A percentile compares a stretch with the other conserved stretches of the same genome.
Conservation (phyloP, 23 tunicate genomes). For the Oikopleura dioica region DNA sequence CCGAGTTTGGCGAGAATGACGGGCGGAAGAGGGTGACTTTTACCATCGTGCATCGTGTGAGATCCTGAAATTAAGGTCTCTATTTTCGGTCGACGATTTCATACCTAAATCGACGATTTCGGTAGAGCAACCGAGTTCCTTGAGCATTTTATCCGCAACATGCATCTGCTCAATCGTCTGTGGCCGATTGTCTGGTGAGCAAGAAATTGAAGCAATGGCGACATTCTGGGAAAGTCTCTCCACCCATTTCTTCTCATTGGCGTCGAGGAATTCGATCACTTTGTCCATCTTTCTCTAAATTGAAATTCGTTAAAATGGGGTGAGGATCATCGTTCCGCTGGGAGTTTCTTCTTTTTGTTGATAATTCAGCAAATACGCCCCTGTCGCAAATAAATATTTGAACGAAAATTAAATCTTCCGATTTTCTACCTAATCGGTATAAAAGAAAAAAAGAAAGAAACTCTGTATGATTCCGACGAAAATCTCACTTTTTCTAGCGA, state of each 20-base stretch:
- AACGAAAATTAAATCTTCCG: too few relatives aligned
- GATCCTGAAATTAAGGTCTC: slow-evolving; percentile 17
- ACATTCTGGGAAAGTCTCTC: slow-evolving; percentile 59
- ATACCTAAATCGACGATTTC: background rate
- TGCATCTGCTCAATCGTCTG: slow-evolving; percentile 37
- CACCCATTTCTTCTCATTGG: slow-evolving; percentile 33
- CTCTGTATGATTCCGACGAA: too few relatives aligned
- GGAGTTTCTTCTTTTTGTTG: too few relatives aligned
- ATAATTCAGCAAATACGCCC: too few relatives aligned
- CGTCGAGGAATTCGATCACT: slow-evolving; percentile 38
- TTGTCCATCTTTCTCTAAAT: slow-evolving; percentile 13
- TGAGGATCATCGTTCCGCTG: too few relatives aligned
- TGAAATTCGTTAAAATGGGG: background rate
- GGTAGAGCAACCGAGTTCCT: background rate
- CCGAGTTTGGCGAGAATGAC: slow-evolving; percentile 48
- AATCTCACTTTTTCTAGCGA: too few relatives aligned
- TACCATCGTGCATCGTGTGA: slow-evolving; percentile 50
- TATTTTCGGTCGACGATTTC: background rate
- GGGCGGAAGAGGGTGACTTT: slow-evolving; percentile 55
- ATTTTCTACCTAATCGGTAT: too few relatives aligned
- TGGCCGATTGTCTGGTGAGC: slow-evolving; percentile 63
- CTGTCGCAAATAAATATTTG: too few relatives aligned
- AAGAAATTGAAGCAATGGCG: slow-evolving; percentile 76
- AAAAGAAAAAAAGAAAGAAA: too few relatives aligned
- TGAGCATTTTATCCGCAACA: slow-evolving; percentile 33